Evolutionary conservation across 2,797 vertebrate species (phyloP).

Genomic region (Lutjanus argentimaculatus): DNA sequence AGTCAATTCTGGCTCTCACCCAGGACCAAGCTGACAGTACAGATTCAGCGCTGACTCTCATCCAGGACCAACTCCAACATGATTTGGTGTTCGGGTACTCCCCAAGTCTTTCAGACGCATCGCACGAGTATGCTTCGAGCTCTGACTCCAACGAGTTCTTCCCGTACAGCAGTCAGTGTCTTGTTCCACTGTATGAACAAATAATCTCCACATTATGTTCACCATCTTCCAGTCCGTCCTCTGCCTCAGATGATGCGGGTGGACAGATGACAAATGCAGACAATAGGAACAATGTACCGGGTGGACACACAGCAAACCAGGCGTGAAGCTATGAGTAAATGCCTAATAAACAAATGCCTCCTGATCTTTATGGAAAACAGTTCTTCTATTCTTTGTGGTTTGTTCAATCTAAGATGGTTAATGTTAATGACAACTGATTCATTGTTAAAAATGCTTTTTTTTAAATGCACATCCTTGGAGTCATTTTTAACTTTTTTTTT

Average conservation of each 20-base stretch:
- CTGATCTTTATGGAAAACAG: neutral
- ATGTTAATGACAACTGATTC: no score
- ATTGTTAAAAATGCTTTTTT: no score
- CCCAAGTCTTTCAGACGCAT: accelerated
- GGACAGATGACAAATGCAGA: neutral
- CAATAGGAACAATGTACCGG: accelerated
- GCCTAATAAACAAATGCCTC: no score
- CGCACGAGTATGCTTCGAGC: accelerated
- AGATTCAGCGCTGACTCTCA: accelerated
- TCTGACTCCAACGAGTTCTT: accelerated
- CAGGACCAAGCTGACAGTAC: accelerated
- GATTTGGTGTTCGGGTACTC: accelerated
- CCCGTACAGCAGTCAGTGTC: accelerated
- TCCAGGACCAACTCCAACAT: no score
- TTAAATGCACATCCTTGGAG: no score
- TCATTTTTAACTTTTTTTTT: no score
- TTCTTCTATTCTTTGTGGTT: neutral
- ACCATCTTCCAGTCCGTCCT: accelerated
- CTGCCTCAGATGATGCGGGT: accelerated
- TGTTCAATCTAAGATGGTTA: no score
- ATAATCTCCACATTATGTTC: accelerated
- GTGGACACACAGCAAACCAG: accelerated
- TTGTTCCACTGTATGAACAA: accelerated
- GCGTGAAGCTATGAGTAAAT: neutral
- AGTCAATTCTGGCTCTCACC: neutral